A percentile compares a stretch with the other conserved stretches of the same genome.
phyloP scores from a whole-genome alignment of 2,797 vertebrate genomes.

The Propithecus deckenii region DNA sequence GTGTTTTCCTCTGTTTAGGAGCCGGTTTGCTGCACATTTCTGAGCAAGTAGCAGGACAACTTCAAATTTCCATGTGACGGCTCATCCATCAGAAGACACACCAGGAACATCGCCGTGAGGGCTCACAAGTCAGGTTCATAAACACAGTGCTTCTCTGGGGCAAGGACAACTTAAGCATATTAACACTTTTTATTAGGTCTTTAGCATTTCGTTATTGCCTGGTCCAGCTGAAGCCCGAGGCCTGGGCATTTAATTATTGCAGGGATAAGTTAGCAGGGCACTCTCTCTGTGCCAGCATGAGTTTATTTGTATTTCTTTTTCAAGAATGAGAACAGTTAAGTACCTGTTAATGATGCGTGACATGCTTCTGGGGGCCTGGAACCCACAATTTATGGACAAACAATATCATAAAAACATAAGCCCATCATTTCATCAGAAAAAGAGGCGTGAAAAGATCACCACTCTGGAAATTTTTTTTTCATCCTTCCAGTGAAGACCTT shows the following conservation, averaged over 20 bases:
- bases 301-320: not conserved
- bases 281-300: not conserved
- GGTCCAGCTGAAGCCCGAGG: not conserved
- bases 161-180: not conserved
- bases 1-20: not conserved
- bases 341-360: not conserved
- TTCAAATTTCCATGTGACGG: not conserved
- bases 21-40: not conserved
- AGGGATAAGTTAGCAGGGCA: not conserved
- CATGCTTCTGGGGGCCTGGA: not conserved
- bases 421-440: not conserved
- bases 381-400: constrained; percentile 4
- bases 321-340: constrained; percentile 16
- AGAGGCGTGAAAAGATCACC: no score
- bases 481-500: not conserved
- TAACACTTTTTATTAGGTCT: not conserved
- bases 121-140: not conserved
- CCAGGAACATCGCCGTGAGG: not conserved
- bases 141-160: not conserved
- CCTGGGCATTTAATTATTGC: not conserved
- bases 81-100: not conserved
- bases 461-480: not conserved
- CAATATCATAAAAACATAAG: not conserved
- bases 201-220: not conserved
- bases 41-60: not conserved